Conservation (phyloP, 2,113 vertebrate species). For the Bos javanicus region DNA sequence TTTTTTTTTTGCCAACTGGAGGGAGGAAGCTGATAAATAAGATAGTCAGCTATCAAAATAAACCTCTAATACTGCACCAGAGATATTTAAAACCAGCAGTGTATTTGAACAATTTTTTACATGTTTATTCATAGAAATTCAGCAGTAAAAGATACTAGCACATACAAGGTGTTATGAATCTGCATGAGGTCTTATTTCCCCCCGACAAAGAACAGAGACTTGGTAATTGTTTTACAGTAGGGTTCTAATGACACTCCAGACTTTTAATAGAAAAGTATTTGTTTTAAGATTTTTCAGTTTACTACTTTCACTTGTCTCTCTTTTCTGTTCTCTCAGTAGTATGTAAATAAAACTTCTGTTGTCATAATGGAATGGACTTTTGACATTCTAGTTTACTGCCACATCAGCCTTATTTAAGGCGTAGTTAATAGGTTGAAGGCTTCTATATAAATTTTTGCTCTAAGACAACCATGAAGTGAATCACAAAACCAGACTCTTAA, state of each 20-base stretch:
- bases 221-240: slow-evolving; percentile 80
- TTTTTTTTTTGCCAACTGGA: slow-evolving; percentile 70
- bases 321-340: slow-evolving; percentile 28
- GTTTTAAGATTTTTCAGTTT: slow-evolving; percentile 73
- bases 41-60: slow-evolving; percentile 65
- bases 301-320: slow-evolving; percentile 38
- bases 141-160: slow-evolving; percentile 66
- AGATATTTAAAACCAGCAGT: slow-evolving; percentile 75
- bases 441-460: slow-evolving; percentile 60
- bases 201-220: slow-evolving; percentile 63
- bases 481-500: slow-evolving; percentile 51
- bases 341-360: slow-evolving; percentile 51
- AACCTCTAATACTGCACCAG: slow-evolving; percentile 70
- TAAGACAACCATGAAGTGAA: slow-evolving; percentile 40
- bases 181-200: slow-evolving; percentile 71
- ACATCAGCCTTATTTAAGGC: slow-evolving; percentile 56
- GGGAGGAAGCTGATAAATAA: slow-evolving; percentile 69
- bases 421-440: slow-evolving; percentile 44
- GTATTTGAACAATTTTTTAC: slow-evolving; percentile 66
- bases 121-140: slow-evolving; percentile 82
- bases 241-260: slow-evolving; percentile 75
- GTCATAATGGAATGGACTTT: slow-evolving; percentile 51
- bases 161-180: slow-evolving; percentile 51
- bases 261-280: slow-evolving; percentile 77
- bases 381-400: slow-evolving; percentile 51